Evolutionary conservation across 1,140 invertebrate genomes (phyloP), one percentile per base, ranked within the genome.

Genomic region (Hestina assimilis): DNA sequence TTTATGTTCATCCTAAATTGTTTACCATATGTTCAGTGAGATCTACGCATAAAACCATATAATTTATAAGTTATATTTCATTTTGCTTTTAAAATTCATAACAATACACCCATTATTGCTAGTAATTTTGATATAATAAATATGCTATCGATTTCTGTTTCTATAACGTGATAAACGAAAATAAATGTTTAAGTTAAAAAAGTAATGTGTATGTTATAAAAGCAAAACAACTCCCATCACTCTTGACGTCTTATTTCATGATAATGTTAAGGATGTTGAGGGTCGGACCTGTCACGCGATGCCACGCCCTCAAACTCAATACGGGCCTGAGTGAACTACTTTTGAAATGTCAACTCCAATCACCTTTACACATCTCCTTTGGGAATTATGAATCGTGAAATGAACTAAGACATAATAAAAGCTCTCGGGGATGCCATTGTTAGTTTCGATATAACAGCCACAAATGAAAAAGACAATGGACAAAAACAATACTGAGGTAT

Each of bases 281-380:
- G 45, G 45, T 23, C 45, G 24, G 23, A 55, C 53, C 63, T 59
- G 65, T 70, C 75, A 80, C 76, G 71, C 64, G 52, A 71, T 55
- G 62, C 75, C 75, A 80, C 77, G 64, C 75, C 73, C 77, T 72
- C 59, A 28, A 42, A 53, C 48, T 53, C 55, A 61, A 72, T 60
- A 61, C 69, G 63, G 42, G 15, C 51, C 54, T 45, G 20, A 64
- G 42, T 59, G 41, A 41, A 62, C 15, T 50, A 50, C 40, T 23
- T 50, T 31, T 38, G 23, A 57, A 41, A 60, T 23, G 47, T 33
- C 38, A 56, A 50, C 26, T 35, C 35, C 33, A 42, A 53, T 42
- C 11, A 31, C 50, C 51, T 45, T 24, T 19, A 35, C 17, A 28
- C 6, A 23, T 33, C 35, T 41, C 50, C 15, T 35, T 35, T 35